A percentile compares a stretch with the other conserved stretches of the same genome.
Conservation (phyloP, 2,113 vertebrate species). For the Corythornis madagascariensis region DNA sequence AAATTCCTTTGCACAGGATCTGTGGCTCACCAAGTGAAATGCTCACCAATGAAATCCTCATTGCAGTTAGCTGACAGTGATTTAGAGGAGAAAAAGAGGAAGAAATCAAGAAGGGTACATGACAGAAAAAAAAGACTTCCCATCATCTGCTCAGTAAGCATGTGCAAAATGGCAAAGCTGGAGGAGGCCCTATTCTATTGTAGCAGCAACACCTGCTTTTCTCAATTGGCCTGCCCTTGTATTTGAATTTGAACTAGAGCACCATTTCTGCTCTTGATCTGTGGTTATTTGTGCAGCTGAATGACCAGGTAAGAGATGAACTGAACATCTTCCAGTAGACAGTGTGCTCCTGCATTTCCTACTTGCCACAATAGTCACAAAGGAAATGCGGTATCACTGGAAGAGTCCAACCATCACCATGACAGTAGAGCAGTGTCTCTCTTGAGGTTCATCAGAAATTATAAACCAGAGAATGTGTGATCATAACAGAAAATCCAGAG, state of each 20-base stretch:
- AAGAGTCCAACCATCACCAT: neutral
- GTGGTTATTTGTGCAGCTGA: neutral
- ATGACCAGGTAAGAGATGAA: neutral
- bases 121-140: neutral
- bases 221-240: neutral
- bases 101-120: neutral
- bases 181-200: neutral
- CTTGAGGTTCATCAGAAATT: neutral
- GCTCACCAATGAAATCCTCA: neutral
- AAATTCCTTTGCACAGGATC: neutral
- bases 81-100: neutral
- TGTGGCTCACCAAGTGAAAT: neutral
- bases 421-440: neutral
- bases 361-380: neutral
- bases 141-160: rapidly evolving
- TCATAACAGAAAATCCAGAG: neutral
- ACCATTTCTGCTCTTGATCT: neutral
- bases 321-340: neutral
- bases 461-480: neutral
- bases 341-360: neutral
- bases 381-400: neutral
- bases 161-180: neutral
- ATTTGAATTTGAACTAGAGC: neutral
- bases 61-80: neutral
- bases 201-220: neutral